phyloP scores from a whole-genome alignment of 2,113 vertebrate species.

The Oreocharis arfaki region DNA sequence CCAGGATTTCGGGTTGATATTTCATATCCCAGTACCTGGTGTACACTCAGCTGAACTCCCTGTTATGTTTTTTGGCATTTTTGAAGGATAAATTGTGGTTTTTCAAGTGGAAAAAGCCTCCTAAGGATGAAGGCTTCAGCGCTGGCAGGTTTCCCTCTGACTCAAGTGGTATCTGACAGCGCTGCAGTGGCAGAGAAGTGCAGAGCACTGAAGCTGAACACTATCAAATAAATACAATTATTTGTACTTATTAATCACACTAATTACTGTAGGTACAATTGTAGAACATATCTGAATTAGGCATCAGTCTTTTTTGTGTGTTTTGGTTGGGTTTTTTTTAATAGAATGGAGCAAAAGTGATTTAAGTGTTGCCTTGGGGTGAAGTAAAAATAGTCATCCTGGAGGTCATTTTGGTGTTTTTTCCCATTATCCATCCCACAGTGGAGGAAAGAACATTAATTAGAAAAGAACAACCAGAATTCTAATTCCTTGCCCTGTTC shows the following conservation, averaged over 20 bases:
- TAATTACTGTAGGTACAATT: neutral
- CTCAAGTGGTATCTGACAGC: neutral
- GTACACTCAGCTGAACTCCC: neutral
- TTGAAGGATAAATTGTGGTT: neutral
- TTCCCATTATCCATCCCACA: neutral
- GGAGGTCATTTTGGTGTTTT: neutral
- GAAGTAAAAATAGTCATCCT: neutral
- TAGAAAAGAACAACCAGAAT: neutral
- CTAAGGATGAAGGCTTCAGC: neutral
- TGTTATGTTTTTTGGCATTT: neutral
- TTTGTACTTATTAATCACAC: neutral
- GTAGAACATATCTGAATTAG: neutral
- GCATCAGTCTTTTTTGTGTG: neutral
- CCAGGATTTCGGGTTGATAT: neutral
- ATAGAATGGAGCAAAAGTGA: neutral
- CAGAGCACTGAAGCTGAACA: neutral
- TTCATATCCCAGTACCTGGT: neutral
- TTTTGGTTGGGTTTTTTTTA: neutral
- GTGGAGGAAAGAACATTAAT: neutral
- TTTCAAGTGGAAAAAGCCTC: neutral
- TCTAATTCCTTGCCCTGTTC: neutral
- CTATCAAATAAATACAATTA: neutral
- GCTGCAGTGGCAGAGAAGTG: neutral
- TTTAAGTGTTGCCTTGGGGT: neutral
- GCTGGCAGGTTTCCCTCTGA: neutral